phyloP scores from a whole-genome alignment of 2,888 invertebrate genomes.

The Phorcus lineatus region DNA sequence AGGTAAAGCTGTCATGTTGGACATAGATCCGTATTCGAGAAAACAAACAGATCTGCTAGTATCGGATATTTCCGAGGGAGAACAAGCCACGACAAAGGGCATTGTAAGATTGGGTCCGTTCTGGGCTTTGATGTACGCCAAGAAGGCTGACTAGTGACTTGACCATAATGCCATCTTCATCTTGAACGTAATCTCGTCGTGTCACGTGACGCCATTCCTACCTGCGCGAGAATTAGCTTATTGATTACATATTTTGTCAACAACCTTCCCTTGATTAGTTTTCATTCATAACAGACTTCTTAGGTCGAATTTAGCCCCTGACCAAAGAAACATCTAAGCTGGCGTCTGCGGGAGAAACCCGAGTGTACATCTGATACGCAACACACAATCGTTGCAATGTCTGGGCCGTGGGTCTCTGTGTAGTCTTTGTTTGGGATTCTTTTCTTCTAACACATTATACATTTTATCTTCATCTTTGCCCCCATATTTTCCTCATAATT shows the following conservation, averaged over 20 bases:
- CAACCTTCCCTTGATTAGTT: not conserved
- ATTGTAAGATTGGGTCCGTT: not conserved
- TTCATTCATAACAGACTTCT: not conserved
- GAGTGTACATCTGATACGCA: no score
- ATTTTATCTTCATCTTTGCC: no score
- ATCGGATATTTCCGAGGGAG: not conserved
- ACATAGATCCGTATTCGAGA: conserved; percentile 13
- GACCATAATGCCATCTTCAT: not conserved
- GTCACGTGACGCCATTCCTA: not conserved
- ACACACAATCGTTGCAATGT: no score
- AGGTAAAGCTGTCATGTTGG: conserved; percentile 11
- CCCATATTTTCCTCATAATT: no score
- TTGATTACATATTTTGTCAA: not conserved
- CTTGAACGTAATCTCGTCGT: not conserved
- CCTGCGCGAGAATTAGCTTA: not conserved
- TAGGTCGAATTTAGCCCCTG: not conserved
- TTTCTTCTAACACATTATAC: no score
- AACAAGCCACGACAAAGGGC: not conserved
- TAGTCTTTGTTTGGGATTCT: no score
- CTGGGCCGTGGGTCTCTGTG: no score
- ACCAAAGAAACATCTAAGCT: no score
- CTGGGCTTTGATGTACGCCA: not conserved
- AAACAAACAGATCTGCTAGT: conserved; percentile 13
- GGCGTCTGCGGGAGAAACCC: no score
- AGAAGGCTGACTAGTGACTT: not conserved